Conservation (phyloP, 2,797 vertebrate genomes). For the Muraenolepis orangiensis region DNA sequence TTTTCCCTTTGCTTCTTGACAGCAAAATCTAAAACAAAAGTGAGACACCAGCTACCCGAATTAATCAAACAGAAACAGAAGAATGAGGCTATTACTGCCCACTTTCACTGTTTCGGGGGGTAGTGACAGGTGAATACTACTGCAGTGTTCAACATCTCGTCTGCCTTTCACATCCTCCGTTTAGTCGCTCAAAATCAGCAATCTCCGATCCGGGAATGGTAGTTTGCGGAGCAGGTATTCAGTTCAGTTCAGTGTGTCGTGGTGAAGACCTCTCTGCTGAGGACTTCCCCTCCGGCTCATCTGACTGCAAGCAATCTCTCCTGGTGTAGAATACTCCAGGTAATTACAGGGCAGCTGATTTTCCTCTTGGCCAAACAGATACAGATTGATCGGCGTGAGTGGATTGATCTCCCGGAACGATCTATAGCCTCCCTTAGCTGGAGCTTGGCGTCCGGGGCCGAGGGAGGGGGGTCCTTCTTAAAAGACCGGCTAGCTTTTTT, state of each 20-base stretch:
- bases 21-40: neutral
- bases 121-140: too few species aligned
- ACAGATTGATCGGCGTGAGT: conserved; percentile 12
- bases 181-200: too few species aligned
- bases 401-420: neutral
- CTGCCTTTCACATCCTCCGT: too few species aligned
- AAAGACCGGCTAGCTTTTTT: neutral
- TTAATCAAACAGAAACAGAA: neutral
- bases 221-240: neutral
- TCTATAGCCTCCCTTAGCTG: neutral
- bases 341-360: conserved; percentile 32
- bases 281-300: neutral
- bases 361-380: conserved; percentile 44
- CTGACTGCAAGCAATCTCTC: conserved; percentile 8
- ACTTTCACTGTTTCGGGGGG: conserved; percentile 23
- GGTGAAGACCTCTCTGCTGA: neutral
- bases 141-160: too few species aligned
- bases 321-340: conserved; percentile 40
- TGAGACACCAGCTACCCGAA: neutral
- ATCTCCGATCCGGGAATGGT: neutral
- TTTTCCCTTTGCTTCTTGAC: neutral
- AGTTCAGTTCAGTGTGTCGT: neutral
- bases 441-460: neutral
- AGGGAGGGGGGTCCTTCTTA: neutral
- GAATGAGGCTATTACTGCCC: neutral